phyloP scores from a whole-genome alignment of 2,797 vertebrate genomes.

The Eospalax fontanierii region DNA sequence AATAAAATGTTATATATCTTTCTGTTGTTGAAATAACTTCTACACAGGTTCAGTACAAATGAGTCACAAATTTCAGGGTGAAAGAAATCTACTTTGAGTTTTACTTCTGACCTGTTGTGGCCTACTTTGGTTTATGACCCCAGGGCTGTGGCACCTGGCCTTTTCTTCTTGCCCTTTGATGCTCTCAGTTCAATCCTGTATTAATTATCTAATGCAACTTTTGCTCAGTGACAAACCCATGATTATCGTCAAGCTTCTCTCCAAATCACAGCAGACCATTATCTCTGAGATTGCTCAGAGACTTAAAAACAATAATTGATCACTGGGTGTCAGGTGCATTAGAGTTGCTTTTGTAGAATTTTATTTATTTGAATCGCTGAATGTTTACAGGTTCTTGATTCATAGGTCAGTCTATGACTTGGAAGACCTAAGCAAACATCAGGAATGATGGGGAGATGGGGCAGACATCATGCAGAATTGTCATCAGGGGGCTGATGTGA shows the following conservation, averaged over 20 bases:
- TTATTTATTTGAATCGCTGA: conserved; percentile 35
- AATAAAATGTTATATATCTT: conserved; percentile 58
- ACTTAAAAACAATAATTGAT: not conserved
- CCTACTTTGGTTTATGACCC: not conserved
- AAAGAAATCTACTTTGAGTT: not conserved
- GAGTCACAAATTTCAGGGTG: not conserved
- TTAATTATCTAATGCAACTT: not conserved
- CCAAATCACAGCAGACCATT: not conserved
- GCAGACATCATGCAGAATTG: not conserved
- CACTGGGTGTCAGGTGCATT: not conserved
- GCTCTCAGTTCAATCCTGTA: not conserved
- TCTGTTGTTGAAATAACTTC: conserved; percentile 24
- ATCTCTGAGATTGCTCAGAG: not conserved
- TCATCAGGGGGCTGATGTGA: not conserved
- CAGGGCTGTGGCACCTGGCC: not conserved
- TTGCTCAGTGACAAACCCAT: not conserved
- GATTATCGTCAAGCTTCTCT: not conserved
- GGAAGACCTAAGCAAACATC: conserved; percentile 1
- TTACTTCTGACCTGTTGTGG: not conserved
- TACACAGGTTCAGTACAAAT: not conserved
- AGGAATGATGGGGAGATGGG: not conserved
- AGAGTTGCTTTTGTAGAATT: not conserved
- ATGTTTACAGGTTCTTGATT: conserved; percentile 32
- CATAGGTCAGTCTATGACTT: not conserved
- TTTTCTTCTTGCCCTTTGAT: not conserved